A percentile compares a stretch with the other conserved stretches of the same genome.
Conservation (phyloP, 2,888 invertebrate species). For the Abscondita cerata region DNA sequence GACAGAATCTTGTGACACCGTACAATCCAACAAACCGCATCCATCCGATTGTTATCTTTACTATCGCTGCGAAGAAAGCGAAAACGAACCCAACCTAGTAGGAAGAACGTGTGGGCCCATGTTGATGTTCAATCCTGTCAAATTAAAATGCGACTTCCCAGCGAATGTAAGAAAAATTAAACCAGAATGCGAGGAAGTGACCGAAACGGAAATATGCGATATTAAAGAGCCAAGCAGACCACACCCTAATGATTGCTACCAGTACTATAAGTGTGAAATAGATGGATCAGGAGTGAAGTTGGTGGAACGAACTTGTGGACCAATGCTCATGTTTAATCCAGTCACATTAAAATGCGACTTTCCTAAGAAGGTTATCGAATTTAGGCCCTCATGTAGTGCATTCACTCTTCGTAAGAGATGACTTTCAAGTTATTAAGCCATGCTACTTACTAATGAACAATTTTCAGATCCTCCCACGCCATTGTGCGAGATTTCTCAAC, state of each 20-base stretch:
- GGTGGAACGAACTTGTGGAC: neutral
- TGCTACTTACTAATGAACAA: no score
- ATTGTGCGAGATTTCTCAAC: no score
- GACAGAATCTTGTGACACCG: neutral
- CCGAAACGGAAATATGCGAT: neutral
- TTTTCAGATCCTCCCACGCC: no score
- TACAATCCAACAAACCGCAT: neutral
- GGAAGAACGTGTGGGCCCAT: neutral
- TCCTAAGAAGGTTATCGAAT: neutral
- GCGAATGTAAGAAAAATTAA: neutral
- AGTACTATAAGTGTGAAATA: neutral
- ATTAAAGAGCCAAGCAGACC: neutral
- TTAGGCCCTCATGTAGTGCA: neutral
- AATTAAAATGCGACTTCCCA: constrained; percentile 4
- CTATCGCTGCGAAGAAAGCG: neutral
- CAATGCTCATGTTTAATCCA: neutral
- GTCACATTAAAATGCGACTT: neutral
- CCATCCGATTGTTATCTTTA: neutral
- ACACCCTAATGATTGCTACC: neutral
- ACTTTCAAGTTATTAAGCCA: neutral
- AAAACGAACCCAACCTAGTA: neutral
- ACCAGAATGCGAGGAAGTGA: neutral
- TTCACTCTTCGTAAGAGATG: neutral
- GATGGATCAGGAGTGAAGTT: neutral
- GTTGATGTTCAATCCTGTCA: neutral